Base-by-base conservation (phyloP, 2,113 vertebrate genomes). In the Zeus faber region DNA sequence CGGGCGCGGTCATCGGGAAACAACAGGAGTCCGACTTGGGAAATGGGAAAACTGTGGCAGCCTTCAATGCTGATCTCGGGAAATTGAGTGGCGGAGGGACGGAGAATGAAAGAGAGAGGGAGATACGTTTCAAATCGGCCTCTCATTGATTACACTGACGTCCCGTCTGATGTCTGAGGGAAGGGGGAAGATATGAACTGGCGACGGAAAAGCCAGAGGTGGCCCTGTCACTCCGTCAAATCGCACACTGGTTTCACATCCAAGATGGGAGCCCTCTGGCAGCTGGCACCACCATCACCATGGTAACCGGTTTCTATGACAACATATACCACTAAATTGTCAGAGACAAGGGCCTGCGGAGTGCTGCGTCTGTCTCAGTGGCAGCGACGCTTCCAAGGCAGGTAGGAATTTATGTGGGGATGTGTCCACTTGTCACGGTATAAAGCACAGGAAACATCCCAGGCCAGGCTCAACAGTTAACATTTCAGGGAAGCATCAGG, bases 1-100 rank as follows among this genome's bases (percentile, higher is more conserved):
- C 61, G 70, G 78, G 65, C 59, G 74, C 47, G 53, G 62, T n/a
- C 14, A 35, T 5, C 11, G 13, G 48, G 18, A 26, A 35, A 33
- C n/a, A 31, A 26, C n/a, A 63, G 33, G 5, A 7, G n/a, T n/a
- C n/a, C n/a, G n/a, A n/a, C n/a, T n/a, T n/a, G 58, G 51, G 17
- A 7, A 40, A 21, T 43, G 20, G n/a, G 5, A 56, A 41, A 35
- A 17, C 37, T 35, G 33, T 8, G 23, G 14, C 29, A n/a, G n/a
- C 22, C n/a, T 41, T 64, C 63, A 50, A 47, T 47, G 11, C 4
- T 24, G 26, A 50, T 27, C n/a, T 20, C 10, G 17, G 23, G 22
- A 54, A 18, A 29, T 10, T 47, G 64, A 45, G 41, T 7, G 6
- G 9, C 27, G 24, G 1, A 21, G 22, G 6, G 51, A 24, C 8